phyloP scores from a whole-genome alignment of 2,888 invertebrate species.

The Alcis repandata region DNA sequence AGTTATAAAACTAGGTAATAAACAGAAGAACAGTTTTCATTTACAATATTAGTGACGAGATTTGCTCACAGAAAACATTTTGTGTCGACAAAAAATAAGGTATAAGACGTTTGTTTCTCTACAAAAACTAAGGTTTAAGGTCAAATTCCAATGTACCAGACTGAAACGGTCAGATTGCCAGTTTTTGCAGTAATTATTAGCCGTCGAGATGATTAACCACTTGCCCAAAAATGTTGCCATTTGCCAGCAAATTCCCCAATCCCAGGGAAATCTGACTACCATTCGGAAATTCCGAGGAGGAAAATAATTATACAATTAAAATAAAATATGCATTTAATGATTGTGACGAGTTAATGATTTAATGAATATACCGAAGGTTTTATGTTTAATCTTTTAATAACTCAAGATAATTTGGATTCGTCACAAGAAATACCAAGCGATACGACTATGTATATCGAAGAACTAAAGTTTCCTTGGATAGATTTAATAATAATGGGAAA shows the following conservation, averaged over 20 bases:
- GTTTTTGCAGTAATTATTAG: constrained; percentile 15
- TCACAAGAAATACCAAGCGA: neutral
- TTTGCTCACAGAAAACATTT: no score
- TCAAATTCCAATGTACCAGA: no score
- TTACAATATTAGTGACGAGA: no score
- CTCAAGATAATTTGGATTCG: neutral
- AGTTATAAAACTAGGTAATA: no score
- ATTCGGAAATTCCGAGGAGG: constrained; percentile 1
- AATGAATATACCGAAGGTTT: neutral
- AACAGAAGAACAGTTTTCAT: no score
- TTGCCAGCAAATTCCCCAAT: constrained; percentile 1
- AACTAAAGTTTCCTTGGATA: no score
- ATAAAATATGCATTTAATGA: neutral
- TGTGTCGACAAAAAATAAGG: no score
- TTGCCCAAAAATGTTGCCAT: constrained; percentile 1
- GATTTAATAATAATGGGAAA: no score
- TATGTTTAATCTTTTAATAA: no score
- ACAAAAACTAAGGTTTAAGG: no score
- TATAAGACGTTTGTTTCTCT: no score
- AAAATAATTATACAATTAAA: neutral
- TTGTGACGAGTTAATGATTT: neutral
- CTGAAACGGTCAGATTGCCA: neutral
- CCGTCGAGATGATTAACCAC: neutral
- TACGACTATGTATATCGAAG: no score
- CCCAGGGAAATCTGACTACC: constrained; percentile 3